Base-by-base conservation (phyloP, 64 coral and sea anemone genomes). In the Astreopora myriophthalma region DNA sequence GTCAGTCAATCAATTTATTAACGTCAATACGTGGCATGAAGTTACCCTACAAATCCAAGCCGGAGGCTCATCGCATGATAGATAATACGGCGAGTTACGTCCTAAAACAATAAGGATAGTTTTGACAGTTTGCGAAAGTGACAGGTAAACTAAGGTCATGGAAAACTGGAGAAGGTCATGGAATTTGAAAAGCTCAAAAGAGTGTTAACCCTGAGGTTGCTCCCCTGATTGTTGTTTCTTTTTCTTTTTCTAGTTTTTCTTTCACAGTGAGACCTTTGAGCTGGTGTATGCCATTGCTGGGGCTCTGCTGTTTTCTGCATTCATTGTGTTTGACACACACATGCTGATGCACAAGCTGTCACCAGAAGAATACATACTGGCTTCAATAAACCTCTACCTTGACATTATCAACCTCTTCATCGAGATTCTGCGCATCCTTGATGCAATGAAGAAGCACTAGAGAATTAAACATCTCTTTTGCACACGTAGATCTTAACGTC, bases 271-370 rank as follows among this genome's bases (percentile, higher is more conserved):
- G 84, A 85, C 95, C 17, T 81, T 95, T 75, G 96, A 98, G 73
- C 69, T 98, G 73, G 90, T 91, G n/a, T 87, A 94, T 79, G 96
- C 93, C 24, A 91, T 98, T 16, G 86, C 76, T 32, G 96, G 96
- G 38, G 96, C 96, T 22, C 65, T 98, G 80, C 80, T 98, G 79
- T 98, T 98, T 34, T 98, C 96, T 3, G 94, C 94, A 16, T 98
- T 98, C 69, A 95, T 98, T 73, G 94, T 98, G 32, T 98, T 93
- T 34, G 96, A 98, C 67, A 98, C 96, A 12, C 96, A 98, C 86
- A 95, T 98, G 96, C 23, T 98, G 60, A 98, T 98, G 96, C 86
- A 98, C 80, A 98, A 98, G 68, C 85, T 95, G 8, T 98, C 96
- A 1, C 93, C 96, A 0, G 96, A 98, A 74, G 96, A 98, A 58